Evolutionary conservation across 1,140 invertebrate species (phyloP).

Genomic region (Tenebrio molitor): DNA sequence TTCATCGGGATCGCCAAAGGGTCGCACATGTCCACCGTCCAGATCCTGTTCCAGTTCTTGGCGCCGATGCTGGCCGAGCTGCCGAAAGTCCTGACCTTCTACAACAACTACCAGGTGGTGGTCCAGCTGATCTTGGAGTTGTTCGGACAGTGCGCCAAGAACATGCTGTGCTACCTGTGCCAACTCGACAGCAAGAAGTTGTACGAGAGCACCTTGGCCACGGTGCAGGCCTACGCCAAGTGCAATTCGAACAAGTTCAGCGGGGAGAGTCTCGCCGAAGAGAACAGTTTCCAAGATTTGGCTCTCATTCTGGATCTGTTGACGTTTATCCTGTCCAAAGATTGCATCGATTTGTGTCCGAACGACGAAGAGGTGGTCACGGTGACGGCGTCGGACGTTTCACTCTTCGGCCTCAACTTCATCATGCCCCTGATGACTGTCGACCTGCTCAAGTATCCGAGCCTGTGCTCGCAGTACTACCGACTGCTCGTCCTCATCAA

Average conservation of each 20-base stretch:
- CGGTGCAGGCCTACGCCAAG: slow-evolving; percentile 81
- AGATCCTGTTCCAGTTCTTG: slow-evolving; percentile 76
- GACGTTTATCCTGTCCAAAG: slow-evolving; percentile 79
- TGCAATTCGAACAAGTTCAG: slow-evolving; percentile 71
- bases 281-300: slow-evolving; percentile 81
- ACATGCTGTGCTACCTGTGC: slow-evolving; percentile 77
- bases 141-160: slow-evolving; percentile 78
- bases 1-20: slow-evolving; percentile 77
- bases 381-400: slow-evolving; percentile 75
- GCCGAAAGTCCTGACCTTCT: slow-evolving; percentile 77
- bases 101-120: slow-evolving; percentile 87
- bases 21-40: slow-evolving; percentile 71
- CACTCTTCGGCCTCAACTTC: slow-evolving; percentile 78
- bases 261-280: slow-evolving; percentile 73
- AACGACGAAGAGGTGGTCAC: slow-evolving; percentile 61
- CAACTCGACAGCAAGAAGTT: slow-evolving; percentile 73
- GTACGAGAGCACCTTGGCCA: slow-evolving; percentile 74
- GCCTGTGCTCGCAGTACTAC: slow-evolving; percentile 76
- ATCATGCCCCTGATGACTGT: slow-evolving; percentile 83
- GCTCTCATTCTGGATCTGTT: slow-evolving; percentile 79
- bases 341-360: slow-evolving; percentile 76
- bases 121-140: slow-evolving; percentile 85
- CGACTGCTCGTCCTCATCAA: slow-evolving; percentile 76
- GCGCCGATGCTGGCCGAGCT: slow-evolving; percentile 76
- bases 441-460: slow-evolving; percentile 80